Conservation (phyloP, 2,888 invertebrate genomes). For the Margaritifera margaritifera region DNA sequence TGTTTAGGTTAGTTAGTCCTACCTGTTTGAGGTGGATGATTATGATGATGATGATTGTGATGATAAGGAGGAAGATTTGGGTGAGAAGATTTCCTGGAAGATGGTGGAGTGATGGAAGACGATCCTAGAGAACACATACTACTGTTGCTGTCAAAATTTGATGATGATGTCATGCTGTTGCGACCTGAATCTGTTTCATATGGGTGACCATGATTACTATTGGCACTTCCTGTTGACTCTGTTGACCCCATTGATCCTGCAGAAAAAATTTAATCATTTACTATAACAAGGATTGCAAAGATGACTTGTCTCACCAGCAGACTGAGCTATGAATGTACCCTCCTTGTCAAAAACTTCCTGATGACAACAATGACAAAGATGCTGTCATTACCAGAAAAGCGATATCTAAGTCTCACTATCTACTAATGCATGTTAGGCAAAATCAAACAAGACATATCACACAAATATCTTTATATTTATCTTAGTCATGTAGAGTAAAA, state of each 20-base stretch:
- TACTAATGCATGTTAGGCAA: too few relatives aligned
- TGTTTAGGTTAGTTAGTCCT: constrained; percentile 6
- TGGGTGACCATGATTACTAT: constrained; percentile 58
- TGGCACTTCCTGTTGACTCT: constrained; percentile 79
- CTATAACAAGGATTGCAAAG: neutral
- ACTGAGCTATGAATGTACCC: neutral
- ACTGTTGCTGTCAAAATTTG: constrained; percentile 65
- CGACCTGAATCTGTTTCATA: constrained; percentile 72
- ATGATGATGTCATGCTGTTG: constrained; percentile 61
- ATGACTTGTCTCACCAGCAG: neutral
- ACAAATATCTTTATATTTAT: too few relatives aligned
- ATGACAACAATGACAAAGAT: too few relatives aligned
- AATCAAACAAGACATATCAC: too few relatives aligned
- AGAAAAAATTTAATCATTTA: neutral
- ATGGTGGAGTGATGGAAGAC: constrained; percentile 53
- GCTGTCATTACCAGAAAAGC: too few relatives aligned
- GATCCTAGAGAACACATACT: constrained; percentile 66
- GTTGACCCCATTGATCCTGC: constrained; percentile 78
- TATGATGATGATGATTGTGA: constrained; percentile 12
- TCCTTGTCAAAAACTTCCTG: too few relatives aligned
- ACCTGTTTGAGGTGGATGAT: constrained; percentile 43
- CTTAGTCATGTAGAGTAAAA: too few relatives aligned
- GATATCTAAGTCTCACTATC: too few relatives aligned
- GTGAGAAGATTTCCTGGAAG: constrained; percentile 26
- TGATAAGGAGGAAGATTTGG: constrained; percentile 11